A percentile compares a stretch with the other conserved stretches of the same genome.
phyloP scores from a whole-genome alignment of 2,888 invertebrate species.

The Octonoba sinensis region DNA sequence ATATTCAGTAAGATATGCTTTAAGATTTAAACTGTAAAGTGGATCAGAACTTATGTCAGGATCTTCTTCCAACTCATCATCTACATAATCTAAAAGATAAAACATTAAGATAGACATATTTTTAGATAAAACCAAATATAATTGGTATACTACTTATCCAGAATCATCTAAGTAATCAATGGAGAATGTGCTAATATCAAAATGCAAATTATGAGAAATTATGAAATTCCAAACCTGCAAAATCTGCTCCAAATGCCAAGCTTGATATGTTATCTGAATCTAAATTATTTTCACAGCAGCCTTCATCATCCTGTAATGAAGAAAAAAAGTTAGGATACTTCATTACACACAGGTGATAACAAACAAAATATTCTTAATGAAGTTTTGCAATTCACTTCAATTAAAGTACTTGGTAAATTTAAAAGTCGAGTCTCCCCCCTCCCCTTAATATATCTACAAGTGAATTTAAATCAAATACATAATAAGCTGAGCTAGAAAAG shows the following conservation, averaged over 20 bases:
- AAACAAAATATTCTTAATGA: too few species aligned
- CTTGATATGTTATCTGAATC: constrained; percentile 17
- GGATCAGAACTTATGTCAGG: constrained; percentile 78
- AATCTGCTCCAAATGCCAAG: constrained; percentile 10
- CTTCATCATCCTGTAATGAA: constrained; percentile 37
- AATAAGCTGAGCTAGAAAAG: too few species aligned
- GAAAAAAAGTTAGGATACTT: neutral
- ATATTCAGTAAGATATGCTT: constrained; percentile 78
- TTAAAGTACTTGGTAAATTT: too few species aligned
- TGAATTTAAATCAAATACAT: too few species aligned
- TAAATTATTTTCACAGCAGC: constrained; percentile 29
- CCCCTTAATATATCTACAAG: too few species aligned
- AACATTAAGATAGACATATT: neutral
- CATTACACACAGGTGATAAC: too few species aligned
- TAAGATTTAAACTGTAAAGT: constrained; percentile 77
- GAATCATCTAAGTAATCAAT: neutral
- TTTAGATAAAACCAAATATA: neutral
- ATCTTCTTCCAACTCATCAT: constrained; percentile 73
- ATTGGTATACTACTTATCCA: too few species aligned
- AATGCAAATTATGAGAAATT: neutral
- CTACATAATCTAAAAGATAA: constrained; percentile 52
- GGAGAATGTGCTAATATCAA: neutral
- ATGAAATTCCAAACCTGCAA: constrained; percentile 16
- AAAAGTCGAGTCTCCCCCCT: too few species aligned
- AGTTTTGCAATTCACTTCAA: too few species aligned